Evolutionary conservation across 37 sponge, comb jelly and placozoan species (phyloP).

Genomic region (Eunapius fragilis): DNA sequence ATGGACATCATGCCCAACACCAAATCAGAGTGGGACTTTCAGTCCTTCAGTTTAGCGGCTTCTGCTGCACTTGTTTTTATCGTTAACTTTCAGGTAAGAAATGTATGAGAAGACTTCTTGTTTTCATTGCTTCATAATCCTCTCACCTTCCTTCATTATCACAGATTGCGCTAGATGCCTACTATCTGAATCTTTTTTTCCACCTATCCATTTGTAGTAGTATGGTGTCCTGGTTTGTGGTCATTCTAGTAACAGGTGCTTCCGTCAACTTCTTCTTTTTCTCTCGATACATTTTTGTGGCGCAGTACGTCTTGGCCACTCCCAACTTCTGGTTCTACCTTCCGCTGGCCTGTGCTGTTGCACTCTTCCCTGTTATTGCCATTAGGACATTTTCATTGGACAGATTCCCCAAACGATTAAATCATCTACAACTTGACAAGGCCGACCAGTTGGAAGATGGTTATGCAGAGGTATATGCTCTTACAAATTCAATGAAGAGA

Average conservation of each 20-base stretch:
- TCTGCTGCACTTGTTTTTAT: conserved; percentile 86
- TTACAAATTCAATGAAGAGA: background rate
- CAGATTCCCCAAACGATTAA: conserved; percentile 35
- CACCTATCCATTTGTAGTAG: conserved; percentile 85
- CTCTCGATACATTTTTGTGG: conserved; percentile 46
- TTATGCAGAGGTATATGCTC: conserved; percentile 21
- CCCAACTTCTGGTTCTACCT: conserved; percentile 85
- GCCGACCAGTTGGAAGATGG: conserved; percentile 50
- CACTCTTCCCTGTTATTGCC: conserved; percentile 75
- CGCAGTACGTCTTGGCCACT: conserved; percentile 48
- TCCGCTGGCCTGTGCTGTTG: conserved; percentile 61
- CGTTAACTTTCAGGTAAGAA: conserved; percentile 90
- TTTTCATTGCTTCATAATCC: background rate
- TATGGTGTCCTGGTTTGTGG: conserved; percentile 83
- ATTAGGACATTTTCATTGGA: conserved; percentile 46
- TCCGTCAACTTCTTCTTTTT: conserved; percentile 29
- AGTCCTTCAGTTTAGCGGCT: conserved; percentile 79
- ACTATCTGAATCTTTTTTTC: conserved; percentile 83
- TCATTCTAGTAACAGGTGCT: conserved; percentile 44
- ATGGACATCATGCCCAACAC: conserved; percentile 65
- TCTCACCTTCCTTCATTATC: background rate
- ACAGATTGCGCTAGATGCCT: conserved; percentile 90
- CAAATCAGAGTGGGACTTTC: conserved; percentile 78
- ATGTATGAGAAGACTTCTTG: background rate
- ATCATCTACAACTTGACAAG: conserved; percentile 66